phyloP scores from a whole-genome alignment of 2,113 vertebrate species.

The Actenoides hombroni region DNA sequence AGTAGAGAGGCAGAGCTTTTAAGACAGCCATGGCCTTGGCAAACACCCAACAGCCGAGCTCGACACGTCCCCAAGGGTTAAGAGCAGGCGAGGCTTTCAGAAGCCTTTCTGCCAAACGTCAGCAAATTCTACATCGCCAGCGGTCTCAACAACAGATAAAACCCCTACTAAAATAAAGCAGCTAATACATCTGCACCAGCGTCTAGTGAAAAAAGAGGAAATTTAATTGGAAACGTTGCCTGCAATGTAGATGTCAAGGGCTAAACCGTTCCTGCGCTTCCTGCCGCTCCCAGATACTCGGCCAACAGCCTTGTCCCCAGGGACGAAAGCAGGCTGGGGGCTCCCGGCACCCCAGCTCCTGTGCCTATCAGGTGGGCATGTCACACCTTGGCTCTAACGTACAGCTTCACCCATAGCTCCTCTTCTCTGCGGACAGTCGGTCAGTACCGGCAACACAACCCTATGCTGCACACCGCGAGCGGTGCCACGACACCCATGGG shows the following conservation, averaged over 20 bases:
- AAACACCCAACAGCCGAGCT: not conserved
- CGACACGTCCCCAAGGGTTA: not conserved
- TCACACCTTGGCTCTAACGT: accelerated
- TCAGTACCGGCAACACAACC: not conserved
- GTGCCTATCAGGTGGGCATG: not conserved
- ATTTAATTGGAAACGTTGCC: not conserved
- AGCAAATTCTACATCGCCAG: not conserved
- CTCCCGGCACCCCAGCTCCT: not conserved
- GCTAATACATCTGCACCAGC: not conserved
- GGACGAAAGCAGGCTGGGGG: not conserved
- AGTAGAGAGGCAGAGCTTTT: not conserved
- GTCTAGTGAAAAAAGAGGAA: not conserved
- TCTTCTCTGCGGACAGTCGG: not conserved
- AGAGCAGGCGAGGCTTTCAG: not conserved
- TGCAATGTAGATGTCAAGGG: constrained; percentile 33
- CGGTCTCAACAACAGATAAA: not conserved
- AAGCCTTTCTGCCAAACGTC: not conserved
- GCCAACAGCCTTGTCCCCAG: not conserved
- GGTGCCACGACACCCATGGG: not conserved
- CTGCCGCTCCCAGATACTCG: not conserved
- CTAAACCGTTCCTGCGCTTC: not conserved
- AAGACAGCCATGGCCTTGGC: not conserved
- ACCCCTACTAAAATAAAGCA: not conserved
- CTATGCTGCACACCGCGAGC: accelerated
- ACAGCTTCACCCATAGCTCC: not conserved